A percentile compares a stretch with the other conserved stretches of the same genome.
Evolutionary conservation across 2,888 invertebrate genomes (phyloP).

Genomic region (Pollenia labialis): DNA sequence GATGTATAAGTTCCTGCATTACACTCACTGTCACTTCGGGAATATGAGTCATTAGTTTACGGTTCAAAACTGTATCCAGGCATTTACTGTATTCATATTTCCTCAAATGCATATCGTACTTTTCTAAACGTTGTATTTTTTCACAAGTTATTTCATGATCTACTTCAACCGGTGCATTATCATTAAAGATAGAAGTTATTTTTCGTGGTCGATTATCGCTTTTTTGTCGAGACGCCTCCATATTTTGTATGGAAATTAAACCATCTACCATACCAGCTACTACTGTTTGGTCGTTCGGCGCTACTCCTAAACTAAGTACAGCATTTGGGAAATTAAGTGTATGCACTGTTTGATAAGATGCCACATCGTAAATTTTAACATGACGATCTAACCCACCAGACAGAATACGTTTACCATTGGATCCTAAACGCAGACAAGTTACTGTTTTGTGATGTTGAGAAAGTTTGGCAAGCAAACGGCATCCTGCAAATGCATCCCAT

Average conservation of each 20-base stretch:
- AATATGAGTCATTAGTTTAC: constrained; percentile 86
- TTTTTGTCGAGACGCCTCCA: constrained; percentile 85
- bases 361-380: constrained; percentile 95
- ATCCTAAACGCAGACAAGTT: constrained; percentile 92
- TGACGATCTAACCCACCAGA: constrained; percentile 97
- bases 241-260: constrained; percentile 92
- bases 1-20: constrained; percentile 93
- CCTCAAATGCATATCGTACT: constrained; percentile 89
- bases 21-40: constrained; percentile 92
- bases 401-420: constrained; percentile 91
- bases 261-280: constrained; percentile 97
- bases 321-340: constrained; percentile 96
- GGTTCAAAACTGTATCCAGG: constrained; percentile 88
- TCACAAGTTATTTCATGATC: constrained; percentile 86
- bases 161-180: constrained; percentile 80
- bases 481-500: constrained; percentile 96
- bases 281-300: constrained; percentile 91
- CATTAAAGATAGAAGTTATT: constrained; percentile 81
- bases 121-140: constrained; percentile 74
- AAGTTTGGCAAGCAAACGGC: constrained; percentile 92
- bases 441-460: constrained; percentile 98
- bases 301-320: constrained; percentile 92
- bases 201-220: constrained; percentile 4
- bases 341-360: constrained; percentile 93
- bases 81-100: constrained; percentile 94